Evolutionary conservation across 2,888 invertebrate genomes (phyloP).

Genomic region (Ormia ochracea): DNA sequence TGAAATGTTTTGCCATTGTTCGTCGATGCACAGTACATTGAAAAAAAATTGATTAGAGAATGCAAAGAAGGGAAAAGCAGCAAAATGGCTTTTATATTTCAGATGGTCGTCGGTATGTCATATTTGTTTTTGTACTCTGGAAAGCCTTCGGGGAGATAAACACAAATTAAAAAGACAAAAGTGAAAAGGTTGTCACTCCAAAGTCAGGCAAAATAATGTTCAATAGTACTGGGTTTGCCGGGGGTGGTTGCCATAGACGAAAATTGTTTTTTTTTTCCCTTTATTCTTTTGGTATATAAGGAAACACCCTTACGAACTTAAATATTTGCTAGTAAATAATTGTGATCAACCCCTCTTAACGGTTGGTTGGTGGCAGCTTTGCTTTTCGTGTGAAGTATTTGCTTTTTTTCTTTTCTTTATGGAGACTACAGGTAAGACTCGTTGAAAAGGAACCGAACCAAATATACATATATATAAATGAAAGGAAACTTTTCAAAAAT

Average conservation of each 20-base stretch:
- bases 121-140: conserved; percentile 5
- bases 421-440: conserved; percentile 36
- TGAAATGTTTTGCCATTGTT: conserved; percentile 23
- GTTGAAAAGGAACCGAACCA: not conserved
- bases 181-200: conserved; percentile 68
- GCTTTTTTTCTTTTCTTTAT: conserved; percentile 6
- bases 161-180: conserved; percentile 68
- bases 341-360: conserved; percentile 39
- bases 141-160: conserved; percentile 66
- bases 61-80: conserved; percentile 1
- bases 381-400: conserved; percentile 19
- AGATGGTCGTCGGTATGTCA: conserved; percentile 35
- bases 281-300: conserved; percentile 40
- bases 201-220: conserved; percentile 59
- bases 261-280: conserved; percentile 29
- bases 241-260: conserved; percentile 45
- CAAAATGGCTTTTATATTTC: conserved; percentile 53
- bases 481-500: not conserved
- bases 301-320: not conserved
- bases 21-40: not conserved
- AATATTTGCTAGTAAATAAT: conserved; percentile 13
- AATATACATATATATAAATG: not conserved
- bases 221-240: conserved; percentile 40
- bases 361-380: conserved; percentile 28
- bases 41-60: conserved; percentile 24